Evolutionary conservation across 1,140 invertebrate species (phyloP).

Genomic region (Apis dorsata): DNA sequence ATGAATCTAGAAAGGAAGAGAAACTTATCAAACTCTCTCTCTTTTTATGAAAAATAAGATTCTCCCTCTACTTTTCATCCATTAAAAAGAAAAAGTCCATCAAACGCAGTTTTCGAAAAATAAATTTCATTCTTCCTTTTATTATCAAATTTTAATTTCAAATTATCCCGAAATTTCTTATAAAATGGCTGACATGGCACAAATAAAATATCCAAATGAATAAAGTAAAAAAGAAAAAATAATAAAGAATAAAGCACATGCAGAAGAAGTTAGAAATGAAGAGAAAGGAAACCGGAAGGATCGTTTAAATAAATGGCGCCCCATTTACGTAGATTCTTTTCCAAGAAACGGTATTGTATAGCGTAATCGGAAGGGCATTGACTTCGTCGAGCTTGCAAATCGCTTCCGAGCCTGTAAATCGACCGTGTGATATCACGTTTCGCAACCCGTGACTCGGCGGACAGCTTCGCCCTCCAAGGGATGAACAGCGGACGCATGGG

Average conservation of each 20-base stretch:
- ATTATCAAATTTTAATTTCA: not conserved
- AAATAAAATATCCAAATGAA: too few species aligned
- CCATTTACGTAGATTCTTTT: not conserved
- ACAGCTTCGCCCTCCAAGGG: slow-evolving; percentile 1
- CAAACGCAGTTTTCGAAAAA: not conserved
- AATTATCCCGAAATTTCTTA: not conserved
- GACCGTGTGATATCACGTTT: slow-evolving; percentile 50
- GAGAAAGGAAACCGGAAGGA: not conserved
- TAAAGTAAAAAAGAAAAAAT: not conserved
- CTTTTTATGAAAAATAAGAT: not conserved
- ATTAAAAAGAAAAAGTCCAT: not conserved
- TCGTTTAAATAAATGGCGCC: not conserved
- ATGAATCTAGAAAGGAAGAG: not conserved
- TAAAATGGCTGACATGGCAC: too few species aligned
- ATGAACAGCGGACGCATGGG: not conserved
- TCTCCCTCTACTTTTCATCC: not conserved
- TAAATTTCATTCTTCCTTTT: too few species aligned
- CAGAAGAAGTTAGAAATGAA: not conserved
- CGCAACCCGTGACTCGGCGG: slow-evolving; percentile 29
- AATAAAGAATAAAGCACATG: not conserved
- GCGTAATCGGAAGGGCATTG: slow-evolving; percentile 47
- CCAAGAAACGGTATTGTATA: slow-evolving; percentile 10
- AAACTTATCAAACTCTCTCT: not conserved
- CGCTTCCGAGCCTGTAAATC: slow-evolving; percentile 41
- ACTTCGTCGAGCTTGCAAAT: slow-evolving; percentile 44